Base-by-base conservation (phyloP, 2,113 vertebrate species). In the Clarias magur region DNA sequence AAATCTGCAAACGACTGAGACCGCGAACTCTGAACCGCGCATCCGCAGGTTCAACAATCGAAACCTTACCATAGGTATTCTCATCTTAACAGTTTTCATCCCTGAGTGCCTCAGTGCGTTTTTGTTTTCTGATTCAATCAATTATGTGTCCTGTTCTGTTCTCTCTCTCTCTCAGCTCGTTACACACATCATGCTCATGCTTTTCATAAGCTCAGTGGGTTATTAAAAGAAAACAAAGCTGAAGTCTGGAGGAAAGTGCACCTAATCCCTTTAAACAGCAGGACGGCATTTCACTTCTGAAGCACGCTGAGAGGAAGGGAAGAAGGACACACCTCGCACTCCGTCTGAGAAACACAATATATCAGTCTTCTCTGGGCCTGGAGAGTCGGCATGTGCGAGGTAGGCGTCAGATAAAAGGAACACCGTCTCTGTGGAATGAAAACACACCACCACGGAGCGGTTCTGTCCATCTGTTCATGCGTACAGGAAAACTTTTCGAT, bases 211-310 rank as follows among this genome's bases (percentile, higher is more conserved):
- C 83, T 86, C 79, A 89, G 83, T 72, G 84, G 70, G 88, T 94
- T 94, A 95, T 94, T 93, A 94, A 96, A 95, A 93, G 93, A 92
- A 94, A 95, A 95, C 94, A 95, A 88, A 65, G 73, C 88, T 76
- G 85, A 87, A 85, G 85, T 88, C 89, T 88, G 34, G 65, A 85
- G 82, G 86, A 88, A 90, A 91, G 91, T 73, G 92, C 90, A 86
- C 90, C 86, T 94, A 94, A 94, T 94, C 93, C 92, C 85, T 73
- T 83, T 87, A 80, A 88, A 25, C 76, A 84, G 67, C 34, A 48
- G 83, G 85, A 88, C 17, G 79, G 85, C 62, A 86, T 85, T 83
- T 86, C 82, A 85, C 88, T 84, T 89, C 89, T 86, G 90, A 90
- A 90, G 85, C 82, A 27, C 60, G 78, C 76, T 60, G 68, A 48